Conservation (phyloP, 2,888 invertebrate species). For the Sisyra nigra region DNA sequence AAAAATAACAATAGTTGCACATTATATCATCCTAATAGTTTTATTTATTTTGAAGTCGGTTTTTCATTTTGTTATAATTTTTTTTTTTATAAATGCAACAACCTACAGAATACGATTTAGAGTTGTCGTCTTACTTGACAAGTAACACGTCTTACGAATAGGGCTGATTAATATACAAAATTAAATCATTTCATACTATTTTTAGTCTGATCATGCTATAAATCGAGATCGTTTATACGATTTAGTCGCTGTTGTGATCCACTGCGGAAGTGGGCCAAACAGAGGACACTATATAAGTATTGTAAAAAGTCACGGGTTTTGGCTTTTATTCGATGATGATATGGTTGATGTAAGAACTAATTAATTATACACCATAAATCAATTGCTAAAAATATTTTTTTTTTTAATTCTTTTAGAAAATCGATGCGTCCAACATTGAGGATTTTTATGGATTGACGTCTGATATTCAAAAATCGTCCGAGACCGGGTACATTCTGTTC, state of each 20-base stretch:
- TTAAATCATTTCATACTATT: slow-evolving; percentile 13
- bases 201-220: slow-evolving; percentile 92
- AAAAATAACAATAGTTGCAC: too few relatives aligned
- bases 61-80: too few relatives aligned
- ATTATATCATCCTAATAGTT: too few relatives aligned
- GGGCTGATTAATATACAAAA: background rate
- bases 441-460: slow-evolving; percentile 99
- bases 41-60: too few relatives aligned
- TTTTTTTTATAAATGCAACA: too few relatives aligned
- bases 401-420: slow-evolving; percentile 77
- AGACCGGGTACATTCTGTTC: slow-evolving; percentile 98
- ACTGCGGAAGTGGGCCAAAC: slow-evolving; percentile 98
- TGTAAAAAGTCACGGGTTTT: slow-evolving; percentile 98
- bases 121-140: too few relatives aligned
- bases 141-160: too few relatives aligned
- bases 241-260: slow-evolving; percentile 96
- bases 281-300: slow-evolving; percentile 99
- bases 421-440: slow-evolving; percentile 97
- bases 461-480: slow-evolving; percentile 97
- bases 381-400: slow-evolving; percentile 11
- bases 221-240: slow-evolving; percentile 98
- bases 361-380: slow-evolving; percentile 16
- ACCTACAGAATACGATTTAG: too few relatives aligned
- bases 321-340: slow-evolving; percentile 99
- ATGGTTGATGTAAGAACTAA: slow-evolving; percentile 99